Evolutionary conservation across 2,113 vertebrate genomes (phyloP), one percentile per base, ranked within the genome.

Genomic region (Synodontis membranacea): DNA sequence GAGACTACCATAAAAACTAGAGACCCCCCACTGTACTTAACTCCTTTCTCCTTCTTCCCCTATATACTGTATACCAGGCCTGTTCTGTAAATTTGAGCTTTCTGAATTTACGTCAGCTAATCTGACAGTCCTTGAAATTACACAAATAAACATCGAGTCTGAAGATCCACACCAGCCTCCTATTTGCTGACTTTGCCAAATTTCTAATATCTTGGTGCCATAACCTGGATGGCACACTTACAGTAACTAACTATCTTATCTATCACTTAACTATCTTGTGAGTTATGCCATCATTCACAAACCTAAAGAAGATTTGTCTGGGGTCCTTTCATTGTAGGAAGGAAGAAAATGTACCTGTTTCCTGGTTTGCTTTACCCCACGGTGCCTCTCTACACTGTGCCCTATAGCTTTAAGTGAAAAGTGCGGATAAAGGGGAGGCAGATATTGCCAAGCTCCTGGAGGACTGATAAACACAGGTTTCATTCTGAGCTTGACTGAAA

Each of bases 271-370:
- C 70, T 2, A 28, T 46, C 23, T 48, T 75, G 68, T 42, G 39
- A 19, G 28, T 76, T 56, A 10, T 37, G 31, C 31, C 50, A 80
- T 42, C 21, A 28, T 58, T 80, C 25, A 42, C 2, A 8, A 56
- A 28, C 31, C 5, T 5, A 15, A 14, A 58, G 37, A 58, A 58
- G 17, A 80, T 1, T 54, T 56, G 21, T 4, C 10, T 58, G 19
- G 78, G 4, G 25, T 80, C 3, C 31, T 25, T 80, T 25, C 25
- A 10, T 8, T 42, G 37, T 39, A 5, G 23, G 21, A 58, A 64
- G 56, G 48, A 19, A 84, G 42, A 39, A 79, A 85, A 64, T 34
- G 15, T 34, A 42, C 31, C 31, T 37, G 54, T 78, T 84, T 86
- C 56, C n/a, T 54, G 17, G 17, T 23, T 62, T 46, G 48, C 84